A percentile compares a stretch with the other conserved stretches of the same genome.
Conservation (phyloP, 2,888 invertebrate genomes). For the Hetaerina titia region DNA sequence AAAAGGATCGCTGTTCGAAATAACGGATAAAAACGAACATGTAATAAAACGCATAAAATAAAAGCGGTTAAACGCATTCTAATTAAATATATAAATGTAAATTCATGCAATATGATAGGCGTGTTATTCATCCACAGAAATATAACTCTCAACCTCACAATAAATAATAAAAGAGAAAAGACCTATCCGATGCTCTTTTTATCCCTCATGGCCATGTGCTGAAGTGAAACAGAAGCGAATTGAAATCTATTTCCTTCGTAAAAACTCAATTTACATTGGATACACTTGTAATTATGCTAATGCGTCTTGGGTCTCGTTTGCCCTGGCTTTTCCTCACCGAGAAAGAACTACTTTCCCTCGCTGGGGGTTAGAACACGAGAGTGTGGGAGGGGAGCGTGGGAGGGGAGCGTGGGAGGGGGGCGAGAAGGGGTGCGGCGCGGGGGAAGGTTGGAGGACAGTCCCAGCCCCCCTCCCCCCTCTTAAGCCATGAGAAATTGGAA, state of each 20-base stretch:
- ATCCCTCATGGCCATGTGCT: background rate
- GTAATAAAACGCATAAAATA: background rate
- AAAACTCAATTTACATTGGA: background rate
- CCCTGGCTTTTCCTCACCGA: background rate
- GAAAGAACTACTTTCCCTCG: background rate
- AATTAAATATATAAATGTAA: background rate
- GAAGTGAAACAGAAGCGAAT: background rate
- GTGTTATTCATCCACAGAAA: background rate
- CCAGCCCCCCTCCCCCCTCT: background rate
- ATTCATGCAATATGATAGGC: background rate
- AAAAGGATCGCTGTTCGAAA: background rate
- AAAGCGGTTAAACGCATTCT: background rate
- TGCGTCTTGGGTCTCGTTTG: background rate
- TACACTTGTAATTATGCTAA: slow-evolving; percentile 14
- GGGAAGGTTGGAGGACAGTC: background rate
- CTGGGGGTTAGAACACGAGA: background rate
- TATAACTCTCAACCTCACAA: background rate
- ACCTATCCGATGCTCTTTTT: background rate
- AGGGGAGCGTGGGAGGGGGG: too few relatives aligned
- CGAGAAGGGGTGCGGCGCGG: background rate
- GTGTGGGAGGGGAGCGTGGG: too few relatives aligned
- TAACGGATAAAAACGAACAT: background rate
- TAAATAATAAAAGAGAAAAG: background rate
- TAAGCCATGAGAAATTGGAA: background rate
- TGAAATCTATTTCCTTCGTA: background rate